Evolutionary conservation across 2,797 vertebrate species (phyloP), one percentile per base, ranked within the genome.

Genomic region (Podarcis siculus): DNA sequence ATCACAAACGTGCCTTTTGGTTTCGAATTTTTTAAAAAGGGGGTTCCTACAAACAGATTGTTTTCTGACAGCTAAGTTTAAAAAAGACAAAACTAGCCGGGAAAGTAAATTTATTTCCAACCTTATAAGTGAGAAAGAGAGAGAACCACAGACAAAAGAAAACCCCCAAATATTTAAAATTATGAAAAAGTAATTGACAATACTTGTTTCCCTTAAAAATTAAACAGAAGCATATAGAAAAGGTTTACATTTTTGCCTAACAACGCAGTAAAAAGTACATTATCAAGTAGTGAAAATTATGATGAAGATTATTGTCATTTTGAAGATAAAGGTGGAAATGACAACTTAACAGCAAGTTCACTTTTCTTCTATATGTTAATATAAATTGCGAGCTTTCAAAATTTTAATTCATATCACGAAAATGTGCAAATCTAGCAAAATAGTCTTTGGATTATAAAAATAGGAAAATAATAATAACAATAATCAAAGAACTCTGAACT

Each of bases 41-140:
- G 61, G 61, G 5, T 23, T 64, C 21, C 61, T 19, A 19, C 61
- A 64, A 7, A 64, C 61, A 23, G 21, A 64, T 64, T 30, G n/a
- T 12, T 15, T 12, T 78, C 79, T 66, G 42, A 32, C 21, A 86
- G 86, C 83, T 91, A 90, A 95, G 95, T 37, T 94, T 89, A 96
- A 94, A 95, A 96, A 96, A 89, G 94, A 97, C 96, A 95, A 61
- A 96, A 95, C 82, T 92, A 95, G 83, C 95, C 86, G 79, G 95
- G 94, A 96, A 96, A 96, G 94, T 96, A 91, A 95, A 95, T 97
- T 97, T 97, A 97, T 97, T 97, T 97, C 89, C 94, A 96, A 94
- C 92, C 82, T 92, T 96, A 95, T 96, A 94, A 2, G 94, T 95
- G n/a, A 15, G 21, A 27, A 49, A 39, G 19, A 45, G 90, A 93